A percentile compares a stretch with the other conserved stretches of the same genome.
phyloP scores from a whole-genome alignment of 1,140 invertebrate species.

The Trichogramma pretiosum region DNA sequence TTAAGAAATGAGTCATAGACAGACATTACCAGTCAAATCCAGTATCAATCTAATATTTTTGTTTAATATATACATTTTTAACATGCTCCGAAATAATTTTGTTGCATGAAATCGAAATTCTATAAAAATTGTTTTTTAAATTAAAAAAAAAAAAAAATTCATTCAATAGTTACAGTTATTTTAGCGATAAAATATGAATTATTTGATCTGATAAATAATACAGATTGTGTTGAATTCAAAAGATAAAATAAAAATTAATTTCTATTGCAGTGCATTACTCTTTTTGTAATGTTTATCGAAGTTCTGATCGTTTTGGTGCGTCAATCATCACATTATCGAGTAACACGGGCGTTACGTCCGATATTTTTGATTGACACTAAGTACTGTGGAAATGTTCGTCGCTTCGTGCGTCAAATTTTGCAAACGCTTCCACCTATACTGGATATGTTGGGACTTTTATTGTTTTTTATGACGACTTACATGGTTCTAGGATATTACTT shows the following conservation, averaged over 20 bases:
- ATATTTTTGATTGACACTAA: slow-evolving; percentile 83
- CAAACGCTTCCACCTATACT: slow-evolving; percentile 82
- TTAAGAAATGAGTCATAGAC: neutral
- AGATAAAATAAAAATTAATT: too few relatives aligned
- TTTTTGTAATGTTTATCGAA: slow-evolving; percentile 78
- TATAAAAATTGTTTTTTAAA: neutral
- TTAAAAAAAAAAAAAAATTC: neutral
- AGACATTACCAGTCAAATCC: slow-evolving; percentile 18
- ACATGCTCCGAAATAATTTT: too few relatives aligned
- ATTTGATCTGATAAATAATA: too few relatives aligned
- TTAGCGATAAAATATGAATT: too few relatives aligned
- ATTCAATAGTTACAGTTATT: too few relatives aligned
- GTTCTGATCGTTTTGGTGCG: slow-evolving; percentile 71
- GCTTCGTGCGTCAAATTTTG: slow-evolving; percentile 67
- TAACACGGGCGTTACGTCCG: slow-evolving; percentile 78
- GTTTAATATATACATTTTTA: too few relatives aligned
- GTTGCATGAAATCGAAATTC: neutral
- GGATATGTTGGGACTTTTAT: slow-evolving; percentile 75
- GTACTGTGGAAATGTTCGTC: slow-evolving; percentile 66
- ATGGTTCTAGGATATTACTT: slow-evolving; percentile 76
- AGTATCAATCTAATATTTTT: slow-evolving; percentile 1
- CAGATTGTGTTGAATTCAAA: too few relatives aligned
- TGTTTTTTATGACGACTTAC: slow-evolving; percentile 82
- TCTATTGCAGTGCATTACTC: slow-evolving; percentile 59
- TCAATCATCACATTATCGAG: slow-evolving; percentile 78